Conservation (phyloP, 1,140 invertebrate species). For the Drosophila mauritiana region DNA sequence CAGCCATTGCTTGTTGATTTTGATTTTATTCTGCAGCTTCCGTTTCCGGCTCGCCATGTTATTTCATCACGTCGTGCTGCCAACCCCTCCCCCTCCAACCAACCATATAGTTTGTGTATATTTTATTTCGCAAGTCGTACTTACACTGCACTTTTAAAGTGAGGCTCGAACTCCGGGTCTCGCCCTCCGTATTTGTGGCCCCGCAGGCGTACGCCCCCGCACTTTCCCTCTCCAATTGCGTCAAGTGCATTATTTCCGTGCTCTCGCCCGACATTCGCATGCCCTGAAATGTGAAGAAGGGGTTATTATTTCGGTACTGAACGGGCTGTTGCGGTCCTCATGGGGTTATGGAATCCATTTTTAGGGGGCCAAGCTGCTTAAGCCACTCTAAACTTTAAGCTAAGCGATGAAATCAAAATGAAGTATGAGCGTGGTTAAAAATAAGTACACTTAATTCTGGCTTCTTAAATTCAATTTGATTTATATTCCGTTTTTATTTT, state of each 20-base stretch:
- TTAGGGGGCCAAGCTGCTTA: background rate
- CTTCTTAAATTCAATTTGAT: background rate
- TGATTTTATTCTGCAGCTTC: constrained; percentile 75
- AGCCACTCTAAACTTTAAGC: background rate
- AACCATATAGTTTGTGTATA: constrained; percentile 9
- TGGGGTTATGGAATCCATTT: background rate
- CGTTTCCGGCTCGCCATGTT: constrained; percentile 57
- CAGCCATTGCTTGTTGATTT: constrained; percentile 47
- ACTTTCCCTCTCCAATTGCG: constrained; percentile 85
- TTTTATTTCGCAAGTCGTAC: constrained; percentile 76
- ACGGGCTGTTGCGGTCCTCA: background rate
- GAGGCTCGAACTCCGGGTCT: constrained; percentile 87
- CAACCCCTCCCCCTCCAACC: no score
- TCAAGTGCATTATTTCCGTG: constrained; percentile 85
- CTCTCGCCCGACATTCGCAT: constrained; percentile 85
- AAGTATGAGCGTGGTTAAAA: background rate
- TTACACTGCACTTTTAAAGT: constrained; percentile 89
- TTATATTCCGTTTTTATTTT: no score
- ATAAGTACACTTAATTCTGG: background rate
- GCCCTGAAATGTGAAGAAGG: constrained; percentile 56
- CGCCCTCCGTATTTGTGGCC: constrained; percentile 89
- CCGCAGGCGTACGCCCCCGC: constrained; percentile 89
- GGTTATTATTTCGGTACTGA: constrained; percentile 21
- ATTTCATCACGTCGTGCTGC: constrained; percentile 42
- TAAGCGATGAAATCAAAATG: background rate